phyloP scores from a whole-genome alignment of 2,888 invertebrate genomes.

The Oscheius sp. region DNA sequence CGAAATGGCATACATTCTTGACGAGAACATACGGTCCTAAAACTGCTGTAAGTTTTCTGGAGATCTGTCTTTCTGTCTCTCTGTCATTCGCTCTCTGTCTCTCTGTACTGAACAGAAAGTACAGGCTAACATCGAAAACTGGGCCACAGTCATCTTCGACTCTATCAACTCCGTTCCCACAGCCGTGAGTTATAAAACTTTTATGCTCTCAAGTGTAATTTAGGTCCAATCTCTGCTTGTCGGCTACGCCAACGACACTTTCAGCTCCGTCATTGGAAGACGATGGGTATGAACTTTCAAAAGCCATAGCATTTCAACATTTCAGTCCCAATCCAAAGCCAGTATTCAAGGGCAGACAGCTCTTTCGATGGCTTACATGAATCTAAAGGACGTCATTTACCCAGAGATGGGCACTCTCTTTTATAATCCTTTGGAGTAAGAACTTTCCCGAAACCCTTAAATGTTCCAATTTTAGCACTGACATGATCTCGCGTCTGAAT shows the following conservation, averaged over 20 bases:
- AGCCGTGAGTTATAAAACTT: not conserved
- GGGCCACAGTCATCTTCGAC: not conserved
- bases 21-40: not conserved
- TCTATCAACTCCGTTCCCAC: not conserved
- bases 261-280: not conserved
- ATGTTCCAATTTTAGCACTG: not conserved
- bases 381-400: not conserved
- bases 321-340: conserved; percentile 7
- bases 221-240: too few relatives aligned
- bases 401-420: conserved; percentile 1
- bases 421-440: conserved; percentile 16
- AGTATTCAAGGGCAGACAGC: not conserved
- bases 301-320: not conserved
- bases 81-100: too few relatives aligned
- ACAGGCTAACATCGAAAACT: conserved; percentile 13
- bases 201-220: not conserved
- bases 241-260: too few relatives aligned
- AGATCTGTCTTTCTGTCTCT: too few relatives aligned
- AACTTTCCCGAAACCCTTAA: not conserved
- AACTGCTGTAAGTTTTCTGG: conserved; percentile 1
- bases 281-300: not conserved
- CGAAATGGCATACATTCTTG: not conserved
- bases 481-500: conserved; percentile 4
- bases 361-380: not conserved
- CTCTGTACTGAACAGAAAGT: not conserved